These are phyloP conservation scores for Crocallis elinguaria DNA, from an alignment of 2,888 invertebrate genomes.

Conservation along the genomic window DNA sequence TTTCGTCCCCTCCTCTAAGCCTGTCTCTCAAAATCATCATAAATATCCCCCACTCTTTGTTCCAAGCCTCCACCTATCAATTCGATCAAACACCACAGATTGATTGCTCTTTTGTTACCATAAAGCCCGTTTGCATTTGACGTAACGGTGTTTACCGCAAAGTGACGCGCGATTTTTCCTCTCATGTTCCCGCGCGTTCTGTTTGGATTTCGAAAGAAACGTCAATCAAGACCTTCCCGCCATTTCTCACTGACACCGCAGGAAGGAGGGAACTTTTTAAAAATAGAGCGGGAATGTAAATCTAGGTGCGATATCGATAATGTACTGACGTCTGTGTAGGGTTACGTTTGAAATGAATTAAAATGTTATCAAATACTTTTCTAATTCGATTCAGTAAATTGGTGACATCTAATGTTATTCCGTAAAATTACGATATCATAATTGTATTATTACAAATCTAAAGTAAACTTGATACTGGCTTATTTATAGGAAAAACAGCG, in stretches of 20 bases:
- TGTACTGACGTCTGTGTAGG: background rate
- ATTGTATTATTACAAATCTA: too few relatives aligned
- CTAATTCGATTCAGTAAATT: too few relatives aligned
- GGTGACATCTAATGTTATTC: too few relatives aligned
- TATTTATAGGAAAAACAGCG: too few relatives aligned
- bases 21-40: background rate
- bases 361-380: too few relatives aligned
- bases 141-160: conserved; percentile 44
- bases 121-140: conserved; percentile 38
- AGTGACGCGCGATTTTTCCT: conserved; percentile 65
- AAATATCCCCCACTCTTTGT: background rate
- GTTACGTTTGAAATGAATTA: background rate
- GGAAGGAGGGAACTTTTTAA: conserved; percentile 53
- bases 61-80: conserved; percentile 3
- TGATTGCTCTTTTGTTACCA: conserved; percentile 24
- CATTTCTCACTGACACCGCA: conserved; percentile 71
- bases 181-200: conserved; percentile 35
- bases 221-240: conserved; percentile 71
- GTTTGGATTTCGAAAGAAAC: conserved; percentile 49
- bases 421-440: too few relatives aligned
- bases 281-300: conserved; percentile 44
- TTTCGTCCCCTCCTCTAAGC: too few relatives aligned
- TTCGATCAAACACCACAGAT: conserved; percentile 18
- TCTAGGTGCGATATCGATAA: conserved; percentile 38
- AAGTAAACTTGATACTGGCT: too few relatives aligned